Evolutionary conservation across 2,888 invertebrate species (phyloP), one percentile per base, ranked within the genome.

Genomic region (Sycophila texana): DNA sequence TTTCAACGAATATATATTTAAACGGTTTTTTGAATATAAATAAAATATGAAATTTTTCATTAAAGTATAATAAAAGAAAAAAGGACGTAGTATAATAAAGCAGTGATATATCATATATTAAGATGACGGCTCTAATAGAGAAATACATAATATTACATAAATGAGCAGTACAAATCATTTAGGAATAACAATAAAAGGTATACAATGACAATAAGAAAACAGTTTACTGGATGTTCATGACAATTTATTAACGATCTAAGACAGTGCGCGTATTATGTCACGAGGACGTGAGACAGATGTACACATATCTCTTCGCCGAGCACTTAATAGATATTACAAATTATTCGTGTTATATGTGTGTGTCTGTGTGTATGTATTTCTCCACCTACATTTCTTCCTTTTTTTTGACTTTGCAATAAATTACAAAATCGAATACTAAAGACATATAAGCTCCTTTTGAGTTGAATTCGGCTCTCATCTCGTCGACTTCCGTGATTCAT

Each of bases 351-450:
- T 10, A 7, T 1, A 10, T 39, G 39, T 5, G 39, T 39, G 39
- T 39, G 10, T 10, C 7, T 39, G 7, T 1, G 39, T 39, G 39
- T 39, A 1, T 39, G 12, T 20, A 0, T 12, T 13, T 60, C 22
- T 22, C 5, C 26, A n/a, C 16, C 3, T 7, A 39, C 60, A 60
- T 26, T 22, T 26, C 26, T 39, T 63, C 47, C 5, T 14, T 20
- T 7, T n/a, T 57, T 53, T 49, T 57, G 30, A 77, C 47, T 73
- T 51, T n/a, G 60, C 66, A 77, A 73, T 67, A 51, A 77, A 72
- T 61, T 67, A 53, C 60, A 72, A 67, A 73, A 77, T 77, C 30
- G 60, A 77, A 73, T 77, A 66, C 71, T 71, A 72, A 16, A 57
- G 61, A 26, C 61, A 26, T 16, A 16, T 39, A 26, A 26, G 55